Evolutionary conservation across 2,888 invertebrate genomes (phyloP), one percentile per base, ranked within the genome.

Genomic region (Siphlonurus alternatus): DNA sequence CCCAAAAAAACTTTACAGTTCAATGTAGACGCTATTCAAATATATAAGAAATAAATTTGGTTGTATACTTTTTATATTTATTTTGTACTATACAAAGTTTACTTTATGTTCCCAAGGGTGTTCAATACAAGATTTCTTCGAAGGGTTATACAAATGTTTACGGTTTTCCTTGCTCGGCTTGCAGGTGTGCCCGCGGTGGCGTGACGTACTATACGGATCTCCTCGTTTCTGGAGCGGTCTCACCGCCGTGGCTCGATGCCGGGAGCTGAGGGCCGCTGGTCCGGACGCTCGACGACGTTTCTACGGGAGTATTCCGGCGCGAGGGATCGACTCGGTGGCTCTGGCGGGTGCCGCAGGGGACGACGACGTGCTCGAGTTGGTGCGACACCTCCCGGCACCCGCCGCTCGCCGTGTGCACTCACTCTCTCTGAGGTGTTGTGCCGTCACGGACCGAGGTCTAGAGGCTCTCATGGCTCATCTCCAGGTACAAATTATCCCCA

Each of bases 211-310:
- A 64, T 96, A 96, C 77, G 83, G 91, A 65, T 85, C 88, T 70
- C 88, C 89, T n/a, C 81, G 87, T 63, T 91, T 87, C 78, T 96
- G 95, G 95, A 81, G 82, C 38, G 91, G 92, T 1, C 80, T 94
- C 63, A 80, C 89, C 69, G 93, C 93, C 1, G 88, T 90, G 64
- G 79, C 95, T 61, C 88, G 91, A 71, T 94, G 93, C 76, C 85
- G 91, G 62, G 92, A 93, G 71, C 77, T 90, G 67, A 81, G 90
- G 62, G 78, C 80, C 56, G 79, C 84, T 73, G 76, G 67, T 67
- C 67, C 73, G 77, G 78, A 68, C 81, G 83, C 70, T 73, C 78
- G 71, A 79, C 79, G 77, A 74, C 79, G 87, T 69, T 81, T 91
- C 67, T 92, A 90, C 75, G 86, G 87, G 68, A 89, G 90, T 62